Evolutionary conservation across 2,113 vertebrate species (phyloP).

Genomic region (Proterorhinus semilunaris): DNA sequence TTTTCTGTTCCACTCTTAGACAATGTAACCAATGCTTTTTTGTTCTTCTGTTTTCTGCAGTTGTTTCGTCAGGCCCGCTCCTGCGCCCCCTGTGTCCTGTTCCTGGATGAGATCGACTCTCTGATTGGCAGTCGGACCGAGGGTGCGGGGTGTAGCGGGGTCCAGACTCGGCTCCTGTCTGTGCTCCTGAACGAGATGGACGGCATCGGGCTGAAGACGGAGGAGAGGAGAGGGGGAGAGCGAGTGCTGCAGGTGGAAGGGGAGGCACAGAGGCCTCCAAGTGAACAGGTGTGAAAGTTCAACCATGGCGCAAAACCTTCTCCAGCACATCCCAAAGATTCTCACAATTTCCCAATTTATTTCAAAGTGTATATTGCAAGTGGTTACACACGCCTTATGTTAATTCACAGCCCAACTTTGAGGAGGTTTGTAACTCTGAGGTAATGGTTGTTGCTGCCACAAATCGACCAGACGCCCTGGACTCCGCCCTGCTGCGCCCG

Average conservation of each 20-base stretch:
- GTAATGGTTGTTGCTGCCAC: slow-evolving; percentile 92
- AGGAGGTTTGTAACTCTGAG: slow-evolving; percentile 83
- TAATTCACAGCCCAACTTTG: slow-evolving; percentile 77
- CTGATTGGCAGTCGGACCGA: slow-evolving; percentile 84
- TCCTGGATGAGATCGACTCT: slow-evolving; percentile 95
- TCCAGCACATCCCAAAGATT: no score
- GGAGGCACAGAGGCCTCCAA: slow-evolving; percentile 50
- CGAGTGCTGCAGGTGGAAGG: slow-evolving; percentile 69
- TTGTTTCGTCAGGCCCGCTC: slow-evolving; percentile 91
- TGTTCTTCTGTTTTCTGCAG: slow-evolving; percentile 56
- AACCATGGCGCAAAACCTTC: no score
- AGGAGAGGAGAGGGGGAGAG: slow-evolving; percentile 82
- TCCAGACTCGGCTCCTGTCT: slow-evolving; percentile 87
- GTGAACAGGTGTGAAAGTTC: slow-evolving; percentile 68
- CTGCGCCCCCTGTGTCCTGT: slow-evolving; percentile 88
- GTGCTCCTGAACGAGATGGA: slow-evolving; percentile 95
- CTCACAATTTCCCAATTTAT: no score
- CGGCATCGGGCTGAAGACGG: slow-evolving; percentile 84
- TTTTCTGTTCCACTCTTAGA: no score
- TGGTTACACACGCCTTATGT: neutral
- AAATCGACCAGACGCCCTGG: slow-evolving; percentile 89
- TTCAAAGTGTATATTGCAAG: no score
- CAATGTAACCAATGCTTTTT: neutral
- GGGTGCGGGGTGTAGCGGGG: slow-evolving; percentile 62
- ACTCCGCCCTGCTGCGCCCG: slow-evolving; percentile 90